Evolutionary conservation across 2,888 invertebrate species (phyloP), one percentile per base, ranked within the genome.

Genomic region (Drosophila subquinaria): DNA sequence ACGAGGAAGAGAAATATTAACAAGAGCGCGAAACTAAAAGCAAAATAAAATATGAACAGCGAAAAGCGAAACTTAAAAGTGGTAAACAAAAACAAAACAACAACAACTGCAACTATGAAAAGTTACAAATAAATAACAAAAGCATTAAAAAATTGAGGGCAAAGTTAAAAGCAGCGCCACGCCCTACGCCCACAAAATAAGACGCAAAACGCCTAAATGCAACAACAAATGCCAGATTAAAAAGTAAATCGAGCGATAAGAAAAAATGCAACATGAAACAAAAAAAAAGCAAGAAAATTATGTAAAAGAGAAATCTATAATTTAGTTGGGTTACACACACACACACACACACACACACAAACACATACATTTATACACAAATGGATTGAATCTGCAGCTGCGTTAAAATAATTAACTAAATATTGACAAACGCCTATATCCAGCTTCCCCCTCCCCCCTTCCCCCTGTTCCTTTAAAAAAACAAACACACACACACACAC

Each of bases 381-480:
- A 69, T 65, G 61, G 59, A 74, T 74, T 69, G 75, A 75, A 78
- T 78, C 75, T 78, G 69, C 69, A 75, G 72, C 69, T 78, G 73
- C 62, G 57, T 69, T 69, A 67, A 72, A 78, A 27, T 47, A 70
- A 67, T 73, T 69, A 38, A 71, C 30, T 47, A 55, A 42, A 55
- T 33, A 52, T 68, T 69, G 56, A 63, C 72, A 61, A 76, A 64
- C 11, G 63, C 57, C 53, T 51, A 66, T 47, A 40, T 27, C 11
- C 27, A 38, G 38, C 3, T 23, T 42, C 51, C 45, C 17, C 13
- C 38, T 2, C 30, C n/a, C 30, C n/a, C 13, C 38, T 2, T 20
- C n/a, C 30, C n/a, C 35, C 13, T 47, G 23, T n/a, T 30, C 38
- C 40, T 27, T 8, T 6, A 27, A 10, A 59, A 27, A 64, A 30